These are phyloP conservation scores for Lutjanus erythropterus DNA, from an alignment of 2,113 vertebrate species.

Conservation along the genomic window DNA sequence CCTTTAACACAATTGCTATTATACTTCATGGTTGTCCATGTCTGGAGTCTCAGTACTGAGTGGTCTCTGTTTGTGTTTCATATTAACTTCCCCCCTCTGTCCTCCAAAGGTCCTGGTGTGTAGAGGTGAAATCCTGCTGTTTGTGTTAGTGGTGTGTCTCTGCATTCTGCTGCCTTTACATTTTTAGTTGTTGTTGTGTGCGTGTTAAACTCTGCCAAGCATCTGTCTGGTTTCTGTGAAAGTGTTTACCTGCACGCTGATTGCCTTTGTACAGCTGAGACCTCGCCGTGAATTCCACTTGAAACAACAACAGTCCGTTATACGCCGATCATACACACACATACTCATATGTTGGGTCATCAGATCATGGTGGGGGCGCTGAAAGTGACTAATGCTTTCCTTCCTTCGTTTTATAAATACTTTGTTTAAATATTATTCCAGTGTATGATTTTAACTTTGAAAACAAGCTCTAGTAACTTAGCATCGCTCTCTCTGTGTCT, in stretches of 20 bases:
- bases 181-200: neutral
- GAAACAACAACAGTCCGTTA: conserved; percentile 8
- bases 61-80: conserved; percentile 8
- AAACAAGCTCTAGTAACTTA: conserved; percentile 40
- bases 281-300: conserved; percentile 29
- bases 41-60: neutral
- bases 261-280: conserved; percentile 9
- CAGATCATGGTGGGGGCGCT: neutral
- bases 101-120: conserved; percentile 49
- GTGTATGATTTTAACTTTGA: conserved; percentile 54
- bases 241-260: neutral
- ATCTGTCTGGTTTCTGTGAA: neutral
- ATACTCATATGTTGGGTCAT: conserved; percentile 7
- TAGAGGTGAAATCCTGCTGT: conserved; percentile 48
- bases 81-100: neutral
- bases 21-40: neutral
- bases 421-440: conserved; percentile 76
- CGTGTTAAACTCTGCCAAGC: neutral
- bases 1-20: no score
- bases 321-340: neutral
- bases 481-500: conserved; percentile 30
- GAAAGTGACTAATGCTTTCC: conserved; percentile 45
- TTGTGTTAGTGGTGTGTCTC: conserved; percentile 12
- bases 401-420: conserved; percentile 72
- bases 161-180: neutral